Conservation (phyloP, 1,140 invertebrate species). For the Drosophila tropicalis region DNA sequence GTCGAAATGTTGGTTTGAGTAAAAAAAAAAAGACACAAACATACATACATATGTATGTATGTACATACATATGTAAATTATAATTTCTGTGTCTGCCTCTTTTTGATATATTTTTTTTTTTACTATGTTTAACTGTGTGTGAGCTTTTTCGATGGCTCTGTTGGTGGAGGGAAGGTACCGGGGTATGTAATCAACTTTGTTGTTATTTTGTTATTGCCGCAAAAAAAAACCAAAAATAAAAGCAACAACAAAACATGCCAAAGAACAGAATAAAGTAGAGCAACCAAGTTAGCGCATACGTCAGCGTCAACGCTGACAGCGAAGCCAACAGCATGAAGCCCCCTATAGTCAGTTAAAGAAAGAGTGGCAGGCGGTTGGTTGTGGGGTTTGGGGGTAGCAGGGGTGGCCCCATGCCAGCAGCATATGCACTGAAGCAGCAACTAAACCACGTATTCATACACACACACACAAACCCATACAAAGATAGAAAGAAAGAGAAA, state of each 20-base stretch:
- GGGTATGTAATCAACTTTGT: conserved; percentile 73
- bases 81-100: conserved; percentile 3
- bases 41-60: not conserved
- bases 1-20: not conserved
- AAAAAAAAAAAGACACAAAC: conserved; percentile 8
- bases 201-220: conserved; percentile 65
- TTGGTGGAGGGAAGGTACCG: conserved; percentile 11
- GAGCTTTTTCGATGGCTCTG: conserved; percentile 39
- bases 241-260: conserved; percentile 53
- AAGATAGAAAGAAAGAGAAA: conserved; percentile 28
- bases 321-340: conserved; percentile 57
- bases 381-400: conserved; percentile 13
- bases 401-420: conserved; percentile 39
- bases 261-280: conserved; percentile 78
- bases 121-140: conserved; percentile 33
- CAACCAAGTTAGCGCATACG: conserved; percentile 54
- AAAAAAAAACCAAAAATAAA: conserved; percentile 47
- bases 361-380: conserved; percentile 20
- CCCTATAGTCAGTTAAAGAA: conserved; percentile 36
- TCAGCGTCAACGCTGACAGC: conserved; percentile 52
- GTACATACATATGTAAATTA: not conserved
- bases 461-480: conserved; percentile 40
- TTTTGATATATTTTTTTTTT: conserved; percentile 15
- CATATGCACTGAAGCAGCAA: conserved; percentile 77
- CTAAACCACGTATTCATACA: conserved; percentile 76